Evolutionary conservation across 2,113 vertebrate genomes (phyloP).

Genomic region (Platycercus adscitus): DNA sequence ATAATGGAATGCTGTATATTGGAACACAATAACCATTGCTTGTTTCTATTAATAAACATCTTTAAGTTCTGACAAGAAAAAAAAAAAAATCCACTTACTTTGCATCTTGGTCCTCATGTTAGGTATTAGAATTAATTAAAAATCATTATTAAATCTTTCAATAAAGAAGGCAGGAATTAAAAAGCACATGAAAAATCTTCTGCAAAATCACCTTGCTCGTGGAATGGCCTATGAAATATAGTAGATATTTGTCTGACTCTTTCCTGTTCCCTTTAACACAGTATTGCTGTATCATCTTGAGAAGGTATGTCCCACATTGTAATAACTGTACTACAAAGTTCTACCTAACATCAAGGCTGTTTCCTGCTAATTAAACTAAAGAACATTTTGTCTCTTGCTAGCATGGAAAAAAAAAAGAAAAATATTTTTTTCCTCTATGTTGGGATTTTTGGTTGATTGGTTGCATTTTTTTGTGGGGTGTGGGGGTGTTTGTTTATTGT

Average conservation of each 20-base stretch:
- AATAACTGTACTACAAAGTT: not conserved
- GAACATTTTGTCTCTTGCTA: not conserved
- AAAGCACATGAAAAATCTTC: fast-evolving
- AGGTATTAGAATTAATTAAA: not conserved
- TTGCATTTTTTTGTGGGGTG: not conserved
- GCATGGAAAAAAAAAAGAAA: not conserved
- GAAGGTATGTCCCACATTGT: fast-evolving
- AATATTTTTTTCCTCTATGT: not conserved
- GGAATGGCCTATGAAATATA: fast-evolving
- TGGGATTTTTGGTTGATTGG: fast-evolving
- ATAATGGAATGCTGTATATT: not conserved
- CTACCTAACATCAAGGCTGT: not conserved
- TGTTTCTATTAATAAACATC: not conserved
- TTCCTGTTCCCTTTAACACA: not conserved
- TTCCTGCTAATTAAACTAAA: not conserved
- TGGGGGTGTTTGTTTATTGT: not conserved
- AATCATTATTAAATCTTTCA: not conserved
- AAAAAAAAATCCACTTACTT: not conserved
- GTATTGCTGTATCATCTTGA: not conserved
- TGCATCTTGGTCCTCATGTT: not conserved
- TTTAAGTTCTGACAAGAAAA: not conserved
- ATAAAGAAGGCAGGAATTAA: not conserved
- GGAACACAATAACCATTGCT: not conserved
- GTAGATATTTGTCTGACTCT: not conserved
- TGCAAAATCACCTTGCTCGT: not conserved